A percentile compares a stretch with the other conserved stretches of the same genome.
phyloP scores from a whole-genome alignment of 2,888 invertebrate genomes.

The Scaptomyza reducta region DNA sequence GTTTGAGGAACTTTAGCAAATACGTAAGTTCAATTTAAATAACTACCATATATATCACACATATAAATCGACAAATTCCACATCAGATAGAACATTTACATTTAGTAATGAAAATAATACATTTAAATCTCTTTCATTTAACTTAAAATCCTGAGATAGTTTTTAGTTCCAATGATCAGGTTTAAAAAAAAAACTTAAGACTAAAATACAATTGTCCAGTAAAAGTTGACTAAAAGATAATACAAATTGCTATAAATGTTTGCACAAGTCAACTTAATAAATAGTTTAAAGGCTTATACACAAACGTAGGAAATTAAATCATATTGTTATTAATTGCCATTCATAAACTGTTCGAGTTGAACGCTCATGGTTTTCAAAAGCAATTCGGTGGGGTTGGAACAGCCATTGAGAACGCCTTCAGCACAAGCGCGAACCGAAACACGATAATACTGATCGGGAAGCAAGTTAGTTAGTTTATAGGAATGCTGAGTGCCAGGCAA shows the following conservation, averaged over 20 bases:
- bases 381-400: constrained; percentile 74
- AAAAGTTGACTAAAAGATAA: not conserved
- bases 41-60: constrained; percentile 32
- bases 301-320: too few relatives aligned
- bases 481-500: constrained; percentile 62
- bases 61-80: not conserved
- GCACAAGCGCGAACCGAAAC: constrained; percentile 80
- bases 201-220: not conserved
- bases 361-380: constrained; percentile 56
- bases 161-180: not conserved
- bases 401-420: constrained; percentile 67
- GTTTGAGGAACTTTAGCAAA: constrained; percentile 51
- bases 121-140: not conserved
- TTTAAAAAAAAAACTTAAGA: not conserved
- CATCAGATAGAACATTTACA: constrained; percentile 18
- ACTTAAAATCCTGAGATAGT: constrained; percentile 14
- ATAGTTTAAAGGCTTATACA: not conserved
- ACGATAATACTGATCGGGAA: constrained; percentile 63
- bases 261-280: not conserved
- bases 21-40: constrained; percentile 21
- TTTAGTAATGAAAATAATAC: constrained; percentile 4
- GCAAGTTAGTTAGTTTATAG: constrained; percentile 54
- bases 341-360: constrained; percentile 51
- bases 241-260: not conserved
- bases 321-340: constrained; percentile 15